Evolutionary conservation across 2,113 vertebrate genomes (phyloP), one percentile per base, ranked within the genome.

Genomic region (Seriola rivoliana): DNA sequence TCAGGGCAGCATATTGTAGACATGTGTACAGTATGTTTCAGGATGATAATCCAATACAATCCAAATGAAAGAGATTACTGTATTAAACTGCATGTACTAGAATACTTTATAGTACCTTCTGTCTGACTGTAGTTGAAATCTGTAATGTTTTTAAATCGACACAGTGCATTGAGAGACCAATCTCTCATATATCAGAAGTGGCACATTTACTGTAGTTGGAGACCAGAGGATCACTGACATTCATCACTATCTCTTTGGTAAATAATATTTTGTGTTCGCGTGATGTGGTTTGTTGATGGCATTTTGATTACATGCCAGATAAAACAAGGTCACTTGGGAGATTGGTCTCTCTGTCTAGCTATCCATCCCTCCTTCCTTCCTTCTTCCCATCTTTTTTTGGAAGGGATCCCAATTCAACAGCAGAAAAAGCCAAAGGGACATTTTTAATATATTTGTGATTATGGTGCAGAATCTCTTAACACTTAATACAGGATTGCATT

Each of bases 391-490:
- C 34, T 36, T 36, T 50, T 50, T n/a, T 77, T 9, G 42, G 42
- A 62, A 50, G 19, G 0, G 25, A 57, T 5, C 23, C 40, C 8
- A 67, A 17, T 54, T 75, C 29, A 71, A 32, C 21, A 60, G 50
- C 48, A 58, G 9, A 17, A 58, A 29, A 71, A 75, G 8, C 12
- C 32, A 68, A 59, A 54, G 25, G 19, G 46, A 25, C 40, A 62
- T 46, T 74, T 62, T 42, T 71, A 48, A 64, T 40, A 6, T 14
- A 38, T 44, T 71, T 2, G 67, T 4, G 1, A n/a, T 74, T 1
- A n/a, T n/a, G 3, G 19, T 75, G 70, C 46, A 50, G n/a, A 71
- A 52, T 82, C n/a, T 50, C 14, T 5, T 52, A 57, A 29, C 29
- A 8, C 34, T 65, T 74, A 42, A 29, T 16, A 54, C 8, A 17